These are phyloP conservation scores for Sinelater perroti DNA, from an alignment of 2,888 invertebrate genomes.

Conservation along the genomic window DNA sequence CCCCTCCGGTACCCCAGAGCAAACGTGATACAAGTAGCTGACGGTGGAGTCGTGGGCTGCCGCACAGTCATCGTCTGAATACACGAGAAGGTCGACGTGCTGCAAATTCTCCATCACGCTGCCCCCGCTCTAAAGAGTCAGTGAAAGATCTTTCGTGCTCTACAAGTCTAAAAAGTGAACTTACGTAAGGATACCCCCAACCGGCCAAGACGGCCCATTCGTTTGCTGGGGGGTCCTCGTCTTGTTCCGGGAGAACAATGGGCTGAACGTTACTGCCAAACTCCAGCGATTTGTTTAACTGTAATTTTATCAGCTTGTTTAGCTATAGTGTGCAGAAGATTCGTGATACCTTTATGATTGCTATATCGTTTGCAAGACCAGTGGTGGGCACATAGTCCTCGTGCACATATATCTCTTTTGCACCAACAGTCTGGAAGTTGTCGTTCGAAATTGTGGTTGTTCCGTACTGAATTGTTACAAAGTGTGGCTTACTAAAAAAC, in stretches of 20 bases:
- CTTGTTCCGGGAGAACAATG: background rate
- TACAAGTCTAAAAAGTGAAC: slow-evolving; percentile 48
- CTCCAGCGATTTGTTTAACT: background rate
- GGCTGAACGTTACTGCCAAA: background rate
- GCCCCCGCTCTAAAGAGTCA: slow-evolving; percentile 53
- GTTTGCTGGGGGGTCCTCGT: background rate
- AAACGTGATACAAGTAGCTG: background rate
- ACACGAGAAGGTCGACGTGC: slow-evolving; percentile 56
- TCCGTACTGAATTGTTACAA: background rate
- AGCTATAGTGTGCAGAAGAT: background rate
- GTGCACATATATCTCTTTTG: background rate
- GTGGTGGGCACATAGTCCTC: background rate
- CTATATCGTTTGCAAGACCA: background rate
- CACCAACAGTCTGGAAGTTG: background rate
- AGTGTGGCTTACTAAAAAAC: background rate
- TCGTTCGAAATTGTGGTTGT: background rate
- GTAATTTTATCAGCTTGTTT: background rate
- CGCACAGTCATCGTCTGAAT: slow-evolving; percentile 37
- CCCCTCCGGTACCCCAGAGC: slow-evolving; percentile 4
- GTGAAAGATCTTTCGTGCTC: background rate
- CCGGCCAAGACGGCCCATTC: background rate
- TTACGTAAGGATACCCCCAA: background rate
- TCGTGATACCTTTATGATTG: background rate
- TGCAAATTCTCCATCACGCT: slow-evolving; percentile 53
- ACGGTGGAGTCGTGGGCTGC: slow-evolving; percentile 5